Percentiles rank a stretch among this genome's conserved stretches.
Evolutionary conservation across 1,140 invertebrate genomes (phyloP).

Genomic region (Agraylea sexmaculata): DNA sequence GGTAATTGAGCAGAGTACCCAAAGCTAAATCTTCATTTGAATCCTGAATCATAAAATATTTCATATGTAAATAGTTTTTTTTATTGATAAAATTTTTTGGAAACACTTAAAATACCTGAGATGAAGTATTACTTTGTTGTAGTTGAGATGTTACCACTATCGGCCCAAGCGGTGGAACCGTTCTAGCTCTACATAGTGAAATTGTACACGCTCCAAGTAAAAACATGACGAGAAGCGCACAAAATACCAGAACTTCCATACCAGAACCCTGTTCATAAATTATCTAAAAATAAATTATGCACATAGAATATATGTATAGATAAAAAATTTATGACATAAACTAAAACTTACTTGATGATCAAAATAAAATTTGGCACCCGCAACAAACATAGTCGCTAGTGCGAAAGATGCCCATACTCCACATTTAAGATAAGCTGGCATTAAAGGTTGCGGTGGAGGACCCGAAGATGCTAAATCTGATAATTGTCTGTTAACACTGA

Average conservation of each 20-base stretch:
- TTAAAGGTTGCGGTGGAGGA: constrained; percentile 32
- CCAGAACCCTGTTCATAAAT: constrained; percentile 35
- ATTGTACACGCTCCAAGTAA: constrained; percentile 49
- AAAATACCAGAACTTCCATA: constrained; percentile 51
- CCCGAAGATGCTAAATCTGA: constrained; percentile 33
- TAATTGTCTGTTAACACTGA: too few species aligned
- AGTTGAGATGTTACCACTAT: constrained; percentile 21
- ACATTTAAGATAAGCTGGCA: constrained; percentile 47
- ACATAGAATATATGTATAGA: constrained; percentile 1
- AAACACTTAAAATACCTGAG: constrained; percentile 4
- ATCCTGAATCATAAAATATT: constrained; percentile 9
- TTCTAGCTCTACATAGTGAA: constrained; percentile 36
- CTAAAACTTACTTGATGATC: constrained; percentile 44
- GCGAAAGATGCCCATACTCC: constrained; percentile 55
- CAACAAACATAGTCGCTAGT: constrained; percentile 50
- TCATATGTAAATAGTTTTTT: neutral
- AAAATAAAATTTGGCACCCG: constrained; percentile 55
- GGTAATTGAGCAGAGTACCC: constrained; percentile 17
- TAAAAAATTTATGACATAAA: neutral
- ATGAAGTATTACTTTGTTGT: too few species aligned
- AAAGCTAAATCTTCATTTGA: constrained; percentile 19
- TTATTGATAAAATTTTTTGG: neutral
- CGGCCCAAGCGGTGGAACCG: constrained; percentile 19
- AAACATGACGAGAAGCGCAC: constrained; percentile 48
- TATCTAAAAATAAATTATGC: constrained; percentile 23